Percentiles rank a stretch among this genome's conserved stretches.
phyloP scores from a whole-genome alignment of 2,888 invertebrate species.

The Nycteola revayana region DNA sequence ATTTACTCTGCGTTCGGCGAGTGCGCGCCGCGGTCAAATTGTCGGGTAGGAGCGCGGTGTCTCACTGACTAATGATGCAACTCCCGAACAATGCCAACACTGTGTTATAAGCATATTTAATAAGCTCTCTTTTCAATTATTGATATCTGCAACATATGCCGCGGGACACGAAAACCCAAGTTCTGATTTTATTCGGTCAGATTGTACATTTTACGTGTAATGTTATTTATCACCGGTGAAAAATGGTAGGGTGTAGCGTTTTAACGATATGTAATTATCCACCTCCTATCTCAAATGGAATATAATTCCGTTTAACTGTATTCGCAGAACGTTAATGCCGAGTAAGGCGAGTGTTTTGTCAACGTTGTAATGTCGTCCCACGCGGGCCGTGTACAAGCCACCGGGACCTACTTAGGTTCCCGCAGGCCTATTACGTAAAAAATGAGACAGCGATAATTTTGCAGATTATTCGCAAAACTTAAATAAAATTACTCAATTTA shows the following conservation, averaged over 20 bases:
- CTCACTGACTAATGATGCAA: constrained; percentile 75
- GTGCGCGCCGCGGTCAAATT: constrained; percentile 63
- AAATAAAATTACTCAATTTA: constrained; percentile 11
- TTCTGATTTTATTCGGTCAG: constrained; percentile 19
- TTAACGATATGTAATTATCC: no score
- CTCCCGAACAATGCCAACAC: constrained; percentile 55
- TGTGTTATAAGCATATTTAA: constrained; percentile 64
- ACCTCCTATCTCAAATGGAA: constrained; percentile 17
- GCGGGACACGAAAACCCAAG: constrained; percentile 33
- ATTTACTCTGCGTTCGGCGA: constrained; percentile 62
- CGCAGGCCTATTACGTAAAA: no score
- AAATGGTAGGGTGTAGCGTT: no score
- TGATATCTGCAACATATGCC: constrained; percentile 61
- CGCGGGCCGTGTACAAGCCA: constrained; percentile 58
- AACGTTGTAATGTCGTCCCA: constrained; percentile 60
- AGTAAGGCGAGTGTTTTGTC: constrained; percentile 49
- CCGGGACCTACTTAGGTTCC: constrained; percentile 40
- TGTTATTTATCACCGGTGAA: constrained; percentile 19
- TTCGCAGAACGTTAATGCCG: constrained; percentile 37
- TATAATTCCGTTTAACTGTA: constrained; percentile 37
- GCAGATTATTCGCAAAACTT: no score
- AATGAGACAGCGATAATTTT: no score
- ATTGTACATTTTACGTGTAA: constrained; percentile 23
- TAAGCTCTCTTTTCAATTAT: constrained; percentile 62
- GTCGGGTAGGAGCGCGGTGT: constrained; percentile 60